phyloP scores from a whole-genome alignment of 1,140 invertebrate genomes.

The Ceratosolen solmsi region DNA sequence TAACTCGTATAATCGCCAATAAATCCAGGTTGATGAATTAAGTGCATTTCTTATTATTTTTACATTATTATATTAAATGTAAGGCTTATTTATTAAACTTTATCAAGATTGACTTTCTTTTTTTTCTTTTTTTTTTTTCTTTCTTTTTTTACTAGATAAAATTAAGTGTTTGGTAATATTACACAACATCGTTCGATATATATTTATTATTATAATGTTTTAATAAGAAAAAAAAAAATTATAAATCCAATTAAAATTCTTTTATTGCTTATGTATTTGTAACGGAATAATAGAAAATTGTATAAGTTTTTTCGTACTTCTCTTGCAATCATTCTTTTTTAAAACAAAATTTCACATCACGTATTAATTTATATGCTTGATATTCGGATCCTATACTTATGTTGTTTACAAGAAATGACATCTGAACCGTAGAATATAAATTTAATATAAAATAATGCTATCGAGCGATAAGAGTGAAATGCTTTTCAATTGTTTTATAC shows the following conservation, averaged over 20 bases:
- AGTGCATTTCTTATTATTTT: neutral
- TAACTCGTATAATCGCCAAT: neutral
- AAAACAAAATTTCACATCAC: slow-evolving; percentile 23
- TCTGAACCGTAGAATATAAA: neutral
- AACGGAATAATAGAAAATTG: neutral
- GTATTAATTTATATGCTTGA: slow-evolving; percentile 2
- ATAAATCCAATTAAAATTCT: neutral
- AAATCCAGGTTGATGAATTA: neutral
- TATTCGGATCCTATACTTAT: neutral
- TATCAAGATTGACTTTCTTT: neutral
- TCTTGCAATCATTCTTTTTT: neutral
- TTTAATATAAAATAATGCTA: slow-evolving; percentile 15
- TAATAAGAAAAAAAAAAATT: neutral
- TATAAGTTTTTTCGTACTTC: neutral
- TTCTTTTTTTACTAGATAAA: neutral
- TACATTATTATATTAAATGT: neutral
- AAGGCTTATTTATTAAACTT: neutral
- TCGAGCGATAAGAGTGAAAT: neutral
- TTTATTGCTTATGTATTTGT: neutral
- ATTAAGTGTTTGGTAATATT: neutral
- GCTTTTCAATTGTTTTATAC: neutral
- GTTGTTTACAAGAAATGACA: neutral
- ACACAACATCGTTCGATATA: neutral
- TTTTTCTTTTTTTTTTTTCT: too few relatives aligned
- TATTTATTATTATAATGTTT: neutral